Evolutionary conservation across 2,113 vertebrate genomes (phyloP).

Genomic region (Microcebus jonahi): DNA sequence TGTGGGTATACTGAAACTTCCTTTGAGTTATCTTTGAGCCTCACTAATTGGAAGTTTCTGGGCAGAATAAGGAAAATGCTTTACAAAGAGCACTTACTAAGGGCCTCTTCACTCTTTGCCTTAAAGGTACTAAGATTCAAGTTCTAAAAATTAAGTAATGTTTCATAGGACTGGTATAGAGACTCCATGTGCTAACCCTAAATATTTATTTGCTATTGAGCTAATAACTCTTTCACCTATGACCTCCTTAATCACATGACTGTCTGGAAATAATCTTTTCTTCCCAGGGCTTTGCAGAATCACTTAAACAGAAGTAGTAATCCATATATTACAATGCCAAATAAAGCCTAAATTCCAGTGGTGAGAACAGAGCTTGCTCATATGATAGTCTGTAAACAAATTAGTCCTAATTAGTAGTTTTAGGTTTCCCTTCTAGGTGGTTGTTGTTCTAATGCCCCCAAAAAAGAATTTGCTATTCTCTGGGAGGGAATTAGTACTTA

Average conservation of each 20-base stretch:
- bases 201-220: constrained; percentile 27
- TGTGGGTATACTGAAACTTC: neutral
- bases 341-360: constrained; percentile 23
- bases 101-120: neutral
- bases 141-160: neutral
- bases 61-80: constrained; percentile 28
- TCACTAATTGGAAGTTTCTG: constrained; percentile 40
- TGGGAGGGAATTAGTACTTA: neutral
- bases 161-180: constrained; percentile 4
- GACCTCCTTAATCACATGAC: constrained; percentile 21
- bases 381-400: constrained; percentile 49
- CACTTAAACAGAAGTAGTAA: constrained; percentile 57
- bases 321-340: constrained; percentile 40
- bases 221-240: neutral
- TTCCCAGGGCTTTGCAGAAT: constrained; percentile 34
- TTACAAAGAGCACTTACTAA: constrained; percentile 42
- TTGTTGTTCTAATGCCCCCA: neutral
- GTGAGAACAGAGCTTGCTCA: constrained; percentile 40
- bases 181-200: neutral
- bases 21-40: constrained; percentile 50
- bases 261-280: constrained; percentile 48
- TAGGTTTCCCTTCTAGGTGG: constrained; percentile 33
- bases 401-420: constrained; percentile 51
- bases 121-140: constrained; percentile 35
- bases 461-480: constrained; percentile 47